A percentile compares a stretch with the other conserved stretches of the same genome.
phyloP scores from a whole-genome alignment of 2,797 vertebrate species.

The Squalus acanthias region DNA sequence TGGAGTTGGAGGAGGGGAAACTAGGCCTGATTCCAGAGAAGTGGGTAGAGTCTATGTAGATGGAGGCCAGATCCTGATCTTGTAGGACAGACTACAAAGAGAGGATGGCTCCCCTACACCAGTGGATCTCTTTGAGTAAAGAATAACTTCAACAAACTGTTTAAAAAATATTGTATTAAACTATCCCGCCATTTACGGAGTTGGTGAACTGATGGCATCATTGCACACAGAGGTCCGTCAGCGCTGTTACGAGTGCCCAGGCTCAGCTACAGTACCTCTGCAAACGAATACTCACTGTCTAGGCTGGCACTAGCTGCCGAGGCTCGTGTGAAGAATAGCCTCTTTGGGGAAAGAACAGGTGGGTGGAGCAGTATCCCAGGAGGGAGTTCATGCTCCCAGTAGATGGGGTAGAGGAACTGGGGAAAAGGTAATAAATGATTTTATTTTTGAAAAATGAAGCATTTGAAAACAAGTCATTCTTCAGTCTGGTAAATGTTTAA shows the following conservation, averaged over 20 bases:
- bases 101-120: not conserved
- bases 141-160: not conserved
- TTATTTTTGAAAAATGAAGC: not conserved
- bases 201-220: not conserved
- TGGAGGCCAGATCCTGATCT: not conserved
- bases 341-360: not conserved
- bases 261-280: not conserved
- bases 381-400: not conserved
- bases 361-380: not conserved
- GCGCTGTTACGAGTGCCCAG: not conserved
- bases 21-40: not conserved
- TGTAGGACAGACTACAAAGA: not conserved
- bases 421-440: not conserved
- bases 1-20: not conserved
- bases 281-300: not conserved
- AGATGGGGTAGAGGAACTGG: not conserved
- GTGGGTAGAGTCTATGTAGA: not conserved
- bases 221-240: not conserved
- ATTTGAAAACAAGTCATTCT: not conserved
- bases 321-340: not conserved
- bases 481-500: slow-evolving; percentile 5
- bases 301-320: not conserved
- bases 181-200: not conserved
- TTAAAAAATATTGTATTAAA: too few species aligned
- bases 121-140: not conserved